phyloP scores from a whole-genome alignment of 2,888 invertebrate genomes.

The Netelia fuscicornis region DNA sequence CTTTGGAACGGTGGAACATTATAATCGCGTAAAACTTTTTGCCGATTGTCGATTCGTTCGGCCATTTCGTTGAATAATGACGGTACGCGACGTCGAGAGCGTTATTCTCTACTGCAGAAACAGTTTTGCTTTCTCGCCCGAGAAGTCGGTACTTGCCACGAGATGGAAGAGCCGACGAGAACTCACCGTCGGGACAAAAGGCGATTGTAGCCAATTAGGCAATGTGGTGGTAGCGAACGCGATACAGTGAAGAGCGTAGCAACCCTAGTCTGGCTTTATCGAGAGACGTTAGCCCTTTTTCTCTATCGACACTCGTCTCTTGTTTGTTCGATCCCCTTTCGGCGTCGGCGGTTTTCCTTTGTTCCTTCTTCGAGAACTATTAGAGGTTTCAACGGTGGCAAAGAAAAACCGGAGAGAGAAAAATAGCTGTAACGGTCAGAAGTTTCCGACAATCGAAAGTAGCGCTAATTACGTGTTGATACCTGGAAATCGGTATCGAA shows the following conservation, averaged over 20 bases:
- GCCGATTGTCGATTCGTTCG: slow-evolving; percentile 18
- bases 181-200: slow-evolving; percentile 69
- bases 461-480: slow-evolving; percentile 62
- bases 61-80: slow-evolving; percentile 36
- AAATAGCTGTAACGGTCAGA: slow-evolving; percentile 15
- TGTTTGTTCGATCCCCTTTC: slow-evolving; percentile 49
- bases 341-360: slow-evolving; percentile 60
- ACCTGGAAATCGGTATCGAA: slow-evolving; percentile 49
- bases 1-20: slow-evolving; percentile 4
- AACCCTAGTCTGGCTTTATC: slow-evolving; percentile 66
- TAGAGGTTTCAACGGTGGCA: slow-evolving; percentile 51
- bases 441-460: slow-evolving; percentile 40
- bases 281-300: slow-evolving; percentile 54
- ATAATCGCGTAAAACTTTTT: slow-evolving; percentile 13
- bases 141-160: slow-evolving; percentile 1
- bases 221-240: slow-evolving; percentile 73
- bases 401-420: slow-evolving; percentile 44
- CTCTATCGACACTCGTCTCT: slow-evolving; percentile 71
- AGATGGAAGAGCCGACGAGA: slow-evolving; percentile 69
- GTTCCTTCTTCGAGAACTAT: slow-evolving; percentile 46
- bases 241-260: slow-evolving; percentile 61
- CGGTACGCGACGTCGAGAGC: slow-evolving; percentile 8
- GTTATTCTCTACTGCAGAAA: slow-evolving; percentile 30
- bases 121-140: not conserved
- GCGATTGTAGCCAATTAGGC: slow-evolving; percentile 79